Evolutionary conservation across 2,888 invertebrate genomes (phyloP).

Genomic region (Drosophila greeni): DNA sequence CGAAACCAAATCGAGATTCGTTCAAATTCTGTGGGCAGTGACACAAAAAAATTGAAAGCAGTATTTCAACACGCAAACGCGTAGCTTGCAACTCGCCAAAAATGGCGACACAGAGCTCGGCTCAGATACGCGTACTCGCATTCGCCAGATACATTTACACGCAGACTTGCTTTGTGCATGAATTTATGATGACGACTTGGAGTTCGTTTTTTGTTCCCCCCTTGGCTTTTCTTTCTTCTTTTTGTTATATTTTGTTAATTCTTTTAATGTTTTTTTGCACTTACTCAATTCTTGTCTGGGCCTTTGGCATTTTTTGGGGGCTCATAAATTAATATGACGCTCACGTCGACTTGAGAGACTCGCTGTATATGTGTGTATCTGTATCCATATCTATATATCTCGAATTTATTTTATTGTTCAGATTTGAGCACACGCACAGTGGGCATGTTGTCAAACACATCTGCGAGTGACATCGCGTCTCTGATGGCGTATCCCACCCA

Average conservation of each 20-base stretch:
- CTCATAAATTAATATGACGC: constrained; percentile 64
- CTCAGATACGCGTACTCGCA: constrained; percentile 34
- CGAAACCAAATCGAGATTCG: constrained; percentile 36
- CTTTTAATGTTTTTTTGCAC: constrained; percentile 27
- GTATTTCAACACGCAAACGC: constrained; percentile 50
- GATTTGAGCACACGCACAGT: constrained; percentile 52
- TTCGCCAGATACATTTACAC: constrained; percentile 30
- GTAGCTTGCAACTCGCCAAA: constrained; percentile 65
- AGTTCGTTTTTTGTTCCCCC: constrained; percentile 2
- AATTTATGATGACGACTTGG: constrained; percentile 36
- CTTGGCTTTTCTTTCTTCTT: background rate
- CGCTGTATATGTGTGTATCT: constrained; percentile 18
- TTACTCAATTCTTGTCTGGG: constrained; percentile 37
- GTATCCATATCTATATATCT: constrained; percentile 24
- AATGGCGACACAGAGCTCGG: constrained; percentile 50
- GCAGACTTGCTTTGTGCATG: constrained; percentile 22
- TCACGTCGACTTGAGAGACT: constrained; percentile 63
- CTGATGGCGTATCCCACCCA: constrained; percentile 26
- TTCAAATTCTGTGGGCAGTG: constrained; percentile 52
- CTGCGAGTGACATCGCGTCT: constrained; percentile 30
- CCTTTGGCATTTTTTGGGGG: constrained; percentile 41
- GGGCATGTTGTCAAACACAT: constrained; percentile 46
- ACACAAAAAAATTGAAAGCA: constrained; percentile 32
- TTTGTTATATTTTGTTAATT: constrained; percentile 5
- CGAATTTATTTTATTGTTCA: constrained; percentile 29